Conservation (phyloP, 2,113 vertebrate species). For the Coryphaenoides rupestris region DNA sequence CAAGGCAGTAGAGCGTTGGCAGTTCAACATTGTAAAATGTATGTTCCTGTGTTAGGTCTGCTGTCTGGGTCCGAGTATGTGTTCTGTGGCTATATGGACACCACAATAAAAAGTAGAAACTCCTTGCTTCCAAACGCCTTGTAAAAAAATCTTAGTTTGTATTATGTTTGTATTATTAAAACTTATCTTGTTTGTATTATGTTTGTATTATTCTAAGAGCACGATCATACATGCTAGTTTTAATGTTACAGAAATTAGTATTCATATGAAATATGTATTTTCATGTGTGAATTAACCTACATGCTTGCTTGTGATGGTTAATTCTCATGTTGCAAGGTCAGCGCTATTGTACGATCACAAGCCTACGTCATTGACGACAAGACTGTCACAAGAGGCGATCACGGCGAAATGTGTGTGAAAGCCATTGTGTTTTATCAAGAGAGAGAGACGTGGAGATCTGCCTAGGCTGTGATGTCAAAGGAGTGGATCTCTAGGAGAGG, state of each 20-base stretch:
- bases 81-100: slow-evolving; percentile 1
- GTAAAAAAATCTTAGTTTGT: background rate
- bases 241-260: background rate
- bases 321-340: too few species aligned
- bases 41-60: slow-evolving; percentile 12
- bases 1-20: slow-evolving; percentile 30
- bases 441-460: background rate
- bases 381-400: background rate
- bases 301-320: background rate
- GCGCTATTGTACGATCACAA: too few species aligned
- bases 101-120: background rate
- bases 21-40: slow-evolving; percentile 21
- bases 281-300: background rate
- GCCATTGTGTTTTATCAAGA: slow-evolving; percentile 15
- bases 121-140: background rate
- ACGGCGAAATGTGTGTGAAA: background rate
- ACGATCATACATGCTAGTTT: background rate
- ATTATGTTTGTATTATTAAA: too few species aligned
- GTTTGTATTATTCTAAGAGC: too few species aligned
- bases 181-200: too few species aligned
- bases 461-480: background rate
- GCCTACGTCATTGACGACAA: background rate
- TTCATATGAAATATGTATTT: background rate
- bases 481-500: background rate
- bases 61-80: slow-evolving; percentile 3